Evolutionary conservation across 1,140 invertebrate species (phyloP).

Genomic region (Macrocentrus cingulum): DNA sequence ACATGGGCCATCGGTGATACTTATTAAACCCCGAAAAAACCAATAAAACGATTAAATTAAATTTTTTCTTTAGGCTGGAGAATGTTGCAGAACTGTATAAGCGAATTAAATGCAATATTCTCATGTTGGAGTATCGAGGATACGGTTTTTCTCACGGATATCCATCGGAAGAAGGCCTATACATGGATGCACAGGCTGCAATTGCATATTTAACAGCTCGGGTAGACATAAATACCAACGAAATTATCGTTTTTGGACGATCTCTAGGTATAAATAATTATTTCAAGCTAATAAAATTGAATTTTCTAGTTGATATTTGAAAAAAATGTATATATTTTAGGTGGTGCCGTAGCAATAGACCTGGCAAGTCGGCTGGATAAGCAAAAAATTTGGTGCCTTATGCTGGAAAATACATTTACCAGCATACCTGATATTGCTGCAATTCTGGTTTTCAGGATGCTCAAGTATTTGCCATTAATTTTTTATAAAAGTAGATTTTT

Average conservation of each 20-base stretch:
- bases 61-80: conserved; percentile 62
- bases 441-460: conserved; percentile 68
- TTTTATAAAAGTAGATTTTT: conserved; percentile 83
- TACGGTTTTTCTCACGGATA: conserved; percentile 90
- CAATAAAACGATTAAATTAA: conserved; percentile 6
- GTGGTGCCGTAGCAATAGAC: conserved; percentile 85
- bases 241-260: conserved; percentile 91
- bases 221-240: conserved; percentile 78
- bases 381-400: conserved; percentile 78
- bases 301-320: neutral
- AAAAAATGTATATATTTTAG: conserved; percentile 50
- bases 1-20: conserved; percentile 90
- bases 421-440: conserved; percentile 92
- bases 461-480: conserved; percentile 73
- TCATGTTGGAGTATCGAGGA: conserved; percentile 91
- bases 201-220: conserved; percentile 81
- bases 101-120: conserved; percentile 79
- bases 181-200: conserved; percentile 83
- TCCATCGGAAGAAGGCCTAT: conserved; percentile 84
- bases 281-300: neutral
- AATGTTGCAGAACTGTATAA: conserved; percentile 80
- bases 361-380: conserved; percentile 71
- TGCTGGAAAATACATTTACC: conserved; percentile 95
- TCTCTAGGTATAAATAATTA: conserved; percentile 70
- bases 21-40: neutral